phyloP scores from a whole-genome alignment of 2,888 invertebrate genomes.

The Eristalis arbustorum region DNA sequence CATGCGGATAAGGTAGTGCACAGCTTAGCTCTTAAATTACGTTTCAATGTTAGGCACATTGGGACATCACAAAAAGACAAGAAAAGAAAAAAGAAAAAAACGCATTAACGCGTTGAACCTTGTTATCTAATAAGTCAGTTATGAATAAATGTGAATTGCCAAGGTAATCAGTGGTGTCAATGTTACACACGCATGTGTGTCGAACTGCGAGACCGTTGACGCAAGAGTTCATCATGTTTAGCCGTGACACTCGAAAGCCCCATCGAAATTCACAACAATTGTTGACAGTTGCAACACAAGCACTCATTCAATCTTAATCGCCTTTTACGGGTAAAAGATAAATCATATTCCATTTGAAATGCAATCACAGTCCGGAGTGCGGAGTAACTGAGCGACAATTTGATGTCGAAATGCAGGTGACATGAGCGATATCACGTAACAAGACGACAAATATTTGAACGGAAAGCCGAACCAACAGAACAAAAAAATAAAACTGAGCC shows the following conservation, averaged over 20 bases:
- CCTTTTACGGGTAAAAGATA: constrained; percentile 10
- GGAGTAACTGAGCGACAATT: neutral
- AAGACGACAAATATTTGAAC: neutral
- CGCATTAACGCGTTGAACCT: neutral
- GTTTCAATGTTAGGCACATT: neutral
- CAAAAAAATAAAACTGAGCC: neutral
- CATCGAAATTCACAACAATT: neutral
- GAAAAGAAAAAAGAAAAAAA: neutral
- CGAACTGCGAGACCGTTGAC: neutral
- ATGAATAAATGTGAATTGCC: constrained; percentile 4
- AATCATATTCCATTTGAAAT: constrained; percentile 10
- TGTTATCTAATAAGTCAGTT: neutral
- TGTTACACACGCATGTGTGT: constrained; percentile 10
- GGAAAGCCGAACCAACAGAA: neutral
- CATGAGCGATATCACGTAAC: neutral
- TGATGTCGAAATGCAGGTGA: neutral
- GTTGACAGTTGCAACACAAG: constrained; percentile 18
- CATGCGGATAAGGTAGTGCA: neutral
- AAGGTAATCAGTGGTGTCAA: constrained; percentile 26
- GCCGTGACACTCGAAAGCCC: neutral
- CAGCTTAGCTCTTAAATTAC: neutral
- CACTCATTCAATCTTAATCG: constrained; percentile 23
- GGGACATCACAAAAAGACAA: neutral
- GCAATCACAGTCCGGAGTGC: neutral
- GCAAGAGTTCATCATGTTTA: neutral